Evolutionary conservation across 2,113 vertebrate species (phyloP).

Genomic region (Sisor rabdophorus): DNA sequence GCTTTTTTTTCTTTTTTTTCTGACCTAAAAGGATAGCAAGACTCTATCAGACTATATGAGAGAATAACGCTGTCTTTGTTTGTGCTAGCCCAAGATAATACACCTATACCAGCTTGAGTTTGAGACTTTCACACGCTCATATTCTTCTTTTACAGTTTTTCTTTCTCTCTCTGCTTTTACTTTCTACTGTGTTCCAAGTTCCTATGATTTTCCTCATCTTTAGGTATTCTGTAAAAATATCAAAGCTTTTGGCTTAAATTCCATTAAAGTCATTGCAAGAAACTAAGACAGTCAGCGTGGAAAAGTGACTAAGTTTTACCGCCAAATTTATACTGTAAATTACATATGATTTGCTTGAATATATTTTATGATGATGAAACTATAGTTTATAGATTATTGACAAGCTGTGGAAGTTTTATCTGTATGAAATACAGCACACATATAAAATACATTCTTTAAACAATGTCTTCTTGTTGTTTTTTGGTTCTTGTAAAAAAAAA

Average conservation of each 20-base stretch:
- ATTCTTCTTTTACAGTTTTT: background rate
- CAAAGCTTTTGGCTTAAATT: background rate
- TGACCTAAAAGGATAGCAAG: background rate
- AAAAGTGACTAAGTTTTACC: background rate
- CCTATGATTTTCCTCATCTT: background rate
- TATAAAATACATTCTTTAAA: background rate
- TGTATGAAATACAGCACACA: background rate
- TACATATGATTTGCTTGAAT: background rate
- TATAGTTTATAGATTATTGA: background rate
- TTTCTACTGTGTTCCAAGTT: background rate
- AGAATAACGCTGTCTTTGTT: slow-evolving; percentile 57
- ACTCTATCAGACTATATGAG: slow-evolving; percentile 1
- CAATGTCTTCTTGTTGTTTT: background rate
- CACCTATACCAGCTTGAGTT: slow-evolving; percentile 48
- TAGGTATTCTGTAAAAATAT: background rate
- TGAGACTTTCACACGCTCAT: slow-evolving; percentile 51
- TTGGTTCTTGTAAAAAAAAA: background rate
- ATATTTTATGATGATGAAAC: background rate
- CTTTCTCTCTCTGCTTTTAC: background rate
- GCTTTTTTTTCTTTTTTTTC: too few species aligned
- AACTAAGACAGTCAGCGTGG: background rate
- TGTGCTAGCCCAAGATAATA: slow-evolving; percentile 54
- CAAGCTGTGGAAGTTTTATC: background rate
- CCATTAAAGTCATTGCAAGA: background rate
- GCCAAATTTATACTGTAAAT: background rate